Conservation (phyloP, 2,888 invertebrate species). For the Chalcosyrphus nemorum region DNA sequence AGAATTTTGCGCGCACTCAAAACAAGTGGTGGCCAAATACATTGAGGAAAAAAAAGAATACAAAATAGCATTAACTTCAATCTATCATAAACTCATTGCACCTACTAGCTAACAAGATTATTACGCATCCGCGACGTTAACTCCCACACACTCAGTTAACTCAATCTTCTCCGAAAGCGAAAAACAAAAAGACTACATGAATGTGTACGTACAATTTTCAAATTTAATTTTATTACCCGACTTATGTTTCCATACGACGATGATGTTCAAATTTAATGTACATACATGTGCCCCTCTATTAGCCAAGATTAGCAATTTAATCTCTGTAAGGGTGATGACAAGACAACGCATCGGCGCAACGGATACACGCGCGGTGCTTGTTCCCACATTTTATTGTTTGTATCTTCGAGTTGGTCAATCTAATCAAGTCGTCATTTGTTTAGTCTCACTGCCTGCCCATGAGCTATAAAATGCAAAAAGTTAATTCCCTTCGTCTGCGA, state of each 20-base stretch:
- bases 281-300: constrained; percentile 36
- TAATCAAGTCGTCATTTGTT: constrained; percentile 55
- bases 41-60: no score
- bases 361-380: constrained; percentile 12
- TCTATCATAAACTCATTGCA: background rate
- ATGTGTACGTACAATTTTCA: background rate
- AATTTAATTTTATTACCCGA: constrained; percentile 56
- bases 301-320: constrained; percentile 58
- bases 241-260: constrained; percentile 38
- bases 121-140: constrained; percentile 44
- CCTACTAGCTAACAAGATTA: constrained; percentile 46
- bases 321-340: constrained; percentile 51
- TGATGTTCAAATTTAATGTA: constrained; percentile 12
- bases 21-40: no score
- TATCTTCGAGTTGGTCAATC: background rate
- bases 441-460: constrained; percentile 27
- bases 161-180: constrained; percentile 28
- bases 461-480: constrained; percentile 52
- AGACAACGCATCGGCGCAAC: constrained; percentile 35
- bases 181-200: background rate
- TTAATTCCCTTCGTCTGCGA: constrained; percentile 7
- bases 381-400: constrained; percentile 18
- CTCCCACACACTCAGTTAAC: constrained; percentile 11
- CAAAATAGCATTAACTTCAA: constrained; percentile 31
- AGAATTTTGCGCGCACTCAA: no score